A percentile compares a stretch with the other conserved stretches of the same genome.
phyloP scores from a whole-genome alignment of 2,888 invertebrate genomes.

The Spicauda simplicius region DNA sequence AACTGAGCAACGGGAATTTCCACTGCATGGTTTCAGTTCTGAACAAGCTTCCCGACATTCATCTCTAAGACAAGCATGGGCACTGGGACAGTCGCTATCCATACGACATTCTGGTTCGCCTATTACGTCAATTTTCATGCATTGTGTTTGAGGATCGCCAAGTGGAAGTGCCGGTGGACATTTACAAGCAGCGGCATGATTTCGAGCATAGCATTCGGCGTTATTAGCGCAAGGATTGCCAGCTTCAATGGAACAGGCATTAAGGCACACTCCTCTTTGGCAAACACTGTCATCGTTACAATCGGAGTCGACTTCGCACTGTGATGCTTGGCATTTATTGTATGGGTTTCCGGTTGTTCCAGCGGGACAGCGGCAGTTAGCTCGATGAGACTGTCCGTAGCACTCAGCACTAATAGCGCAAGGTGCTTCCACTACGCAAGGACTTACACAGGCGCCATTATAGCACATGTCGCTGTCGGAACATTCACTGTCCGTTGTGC shows the following conservation, averaged over 20 bases:
- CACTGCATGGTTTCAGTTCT: conserved; percentile 90
- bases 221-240: conserved; percentile 92
- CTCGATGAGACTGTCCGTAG: conserved; percentile 91
- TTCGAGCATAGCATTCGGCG: conserved; percentile 91
- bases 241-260: conserved; percentile 89
- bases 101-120: conserved; percentile 88
- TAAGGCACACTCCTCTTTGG: conserved; percentile 88
- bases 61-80: conserved; percentile 91
- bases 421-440: conserved; percentile 91
- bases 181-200: conserved; percentile 92
- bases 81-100: conserved; percentile 92
- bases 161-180: conserved; percentile 92
- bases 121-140: conserved; percentile 82
- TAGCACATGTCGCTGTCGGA: conserved; percentile 91
- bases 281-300: conserved; percentile 92
- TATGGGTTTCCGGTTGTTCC: conserved; percentile 93
- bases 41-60: conserved; percentile 92
- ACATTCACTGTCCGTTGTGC: conserved; percentile 93
- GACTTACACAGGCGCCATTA: conserved; percentile 92
- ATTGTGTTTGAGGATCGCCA: conserved; percentile 92
- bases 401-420: conserved; percentile 95
- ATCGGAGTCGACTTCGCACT: conserved; percentile 92
- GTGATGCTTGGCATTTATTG: conserved; percentile 89
- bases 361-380: conserved; percentile 91
- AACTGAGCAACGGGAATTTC: conserved; percentile 91